Evolutionary conservation across 2,113 vertebrate species (phyloP), one percentile per base, ranked within the genome.

Genomic region (Paradoxurus hermaphroditus): DNA sequence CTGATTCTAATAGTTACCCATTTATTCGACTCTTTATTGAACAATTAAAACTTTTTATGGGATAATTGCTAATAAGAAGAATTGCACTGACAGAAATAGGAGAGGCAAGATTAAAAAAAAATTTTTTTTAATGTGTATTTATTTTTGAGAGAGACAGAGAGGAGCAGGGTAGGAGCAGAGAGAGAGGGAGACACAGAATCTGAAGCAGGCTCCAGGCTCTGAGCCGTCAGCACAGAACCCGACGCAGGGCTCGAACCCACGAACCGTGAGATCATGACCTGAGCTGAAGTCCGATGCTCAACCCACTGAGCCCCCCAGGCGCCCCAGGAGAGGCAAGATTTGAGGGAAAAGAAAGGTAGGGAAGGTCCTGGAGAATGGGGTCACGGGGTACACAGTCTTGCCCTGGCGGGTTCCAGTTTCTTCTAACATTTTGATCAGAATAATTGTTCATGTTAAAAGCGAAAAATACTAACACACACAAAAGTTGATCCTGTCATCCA

Each of bases 401-500:
- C 65, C 62, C 44, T 93, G 51, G 51, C 41, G 72, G 14, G 14
- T 72, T 93, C 41, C 29, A 79, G 44, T 14, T 93, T 85, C 62
- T 85, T 46, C 90, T 62, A 79, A 85, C 21, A 53, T 90, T 93
- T 93, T 93, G 70, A 53, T 44, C 70, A 96, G 63, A 90, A 90
- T 86, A 29, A 23, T 46, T 1, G 29, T 44, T 79, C n/a, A 72
- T 93, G 62, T 7, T 93, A 19, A 79, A 79, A 51, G 79, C n/a
- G 79, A 89, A 77, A 84, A 79, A 86, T 36, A 78, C 29, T 85
- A 27, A 90, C n/a, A 41, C 56, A 56, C 16, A 85, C 2, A 65
- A 62, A 95, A 68, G 21, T 77, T 89, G 70, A 39, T 56, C 34
- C 25, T 77, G 4, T 62, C 78, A 84, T 68, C 25, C 39, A 93